Conservation (phyloP, 2,797 vertebrate species). For the Hapalemur alaotrensis region DNA sequence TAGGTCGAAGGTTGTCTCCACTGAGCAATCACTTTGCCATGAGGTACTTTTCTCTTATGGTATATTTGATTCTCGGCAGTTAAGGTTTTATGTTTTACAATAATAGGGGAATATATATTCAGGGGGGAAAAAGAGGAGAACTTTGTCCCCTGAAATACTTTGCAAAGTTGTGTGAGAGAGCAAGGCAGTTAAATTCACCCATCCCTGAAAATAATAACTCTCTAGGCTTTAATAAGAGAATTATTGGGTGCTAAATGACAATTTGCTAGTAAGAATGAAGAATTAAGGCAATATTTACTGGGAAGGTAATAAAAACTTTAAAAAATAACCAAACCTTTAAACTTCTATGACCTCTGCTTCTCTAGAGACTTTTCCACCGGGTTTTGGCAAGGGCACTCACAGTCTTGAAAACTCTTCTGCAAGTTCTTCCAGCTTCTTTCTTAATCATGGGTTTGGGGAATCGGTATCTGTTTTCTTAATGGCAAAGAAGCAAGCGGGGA, state of each 20-base stretch:
- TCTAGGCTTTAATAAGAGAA: constrained; percentile 60
- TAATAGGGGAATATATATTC: constrained; percentile 47
- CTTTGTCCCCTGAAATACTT: constrained; percentile 49
- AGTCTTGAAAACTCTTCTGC: constrained; percentile 21
- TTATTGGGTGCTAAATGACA: constrained; percentile 71
- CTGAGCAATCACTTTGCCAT: neutral
- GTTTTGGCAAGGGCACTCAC: constrained; percentile 43
- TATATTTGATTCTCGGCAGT: constrained; percentile 38
- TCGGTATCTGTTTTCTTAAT: constrained; percentile 47
- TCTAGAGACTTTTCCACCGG: constrained; percentile 31
- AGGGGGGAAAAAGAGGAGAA: neutral
- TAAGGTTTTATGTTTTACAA: constrained; percentile 54
- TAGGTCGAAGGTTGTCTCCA: neutral
- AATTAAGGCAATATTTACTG: constrained; percentile 63
- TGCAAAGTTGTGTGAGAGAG: constrained; percentile 36
- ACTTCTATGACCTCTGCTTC: constrained; percentile 35
- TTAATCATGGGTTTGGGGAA: constrained; percentile 30
- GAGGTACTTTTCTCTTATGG: neutral
- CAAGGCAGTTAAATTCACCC: constrained; percentile 65
- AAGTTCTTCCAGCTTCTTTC: constrained; percentile 50
- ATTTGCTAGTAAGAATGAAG: constrained; percentile 63
- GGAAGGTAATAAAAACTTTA: constrained; percentile 66
- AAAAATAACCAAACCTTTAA: constrained; percentile 64
- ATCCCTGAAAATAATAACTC: constrained; percentile 70
- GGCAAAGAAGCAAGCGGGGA: neutral